These are phyloP conservation scores for Odontocolon sp. DNA, from an alignment of 2,888 invertebrate species.

Conservation along the genomic window DNA sequence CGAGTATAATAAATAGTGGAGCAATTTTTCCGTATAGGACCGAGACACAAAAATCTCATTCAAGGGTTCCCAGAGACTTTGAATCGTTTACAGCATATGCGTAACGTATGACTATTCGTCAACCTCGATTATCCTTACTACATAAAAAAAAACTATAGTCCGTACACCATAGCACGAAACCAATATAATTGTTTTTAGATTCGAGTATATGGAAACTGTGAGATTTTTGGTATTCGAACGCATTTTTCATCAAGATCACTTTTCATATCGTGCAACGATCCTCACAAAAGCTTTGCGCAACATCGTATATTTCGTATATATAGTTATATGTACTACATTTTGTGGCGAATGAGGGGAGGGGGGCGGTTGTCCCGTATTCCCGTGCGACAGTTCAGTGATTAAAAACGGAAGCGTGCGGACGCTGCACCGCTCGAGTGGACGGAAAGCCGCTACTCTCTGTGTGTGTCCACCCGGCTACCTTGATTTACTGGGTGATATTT, in stretches of 20 bases:
- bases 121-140: slow-evolving; percentile 32
- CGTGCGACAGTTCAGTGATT: slow-evolving; percentile 68
- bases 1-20: slow-evolving; percentile 15
- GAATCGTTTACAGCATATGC: slow-evolving; percentile 37
- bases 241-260: not conserved
- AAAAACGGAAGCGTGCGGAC: slow-evolving; percentile 75
- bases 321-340: not conserved
- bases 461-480: slow-evolving; percentile 51
- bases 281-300: slow-evolving; percentile 36
- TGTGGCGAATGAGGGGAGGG: too few species aligned
- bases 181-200: slow-evolving; percentile 1
- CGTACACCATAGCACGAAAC: not conserved
- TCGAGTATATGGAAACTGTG: not conserved
- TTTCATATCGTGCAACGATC: slow-evolving; percentile 14
- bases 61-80: slow-evolving; percentile 32
- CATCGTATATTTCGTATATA: slow-evolving; percentile 26
- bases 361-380: slow-evolving; percentile 42
- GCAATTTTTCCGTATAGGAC: slow-evolving; percentile 42
- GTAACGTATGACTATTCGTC: slow-evolving; percentile 27
- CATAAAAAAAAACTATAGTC: not conserved
- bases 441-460: slow-evolving; percentile 56
- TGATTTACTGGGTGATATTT: slow-evolving; percentile 78
- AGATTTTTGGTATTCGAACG: not conserved
- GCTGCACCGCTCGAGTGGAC: slow-evolving; percentile 65
- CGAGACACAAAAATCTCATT: not conserved